Evolutionary conservation across 1,140 invertebrate genomes (phyloP).

Genomic region (Leptonema lineaticorne): DNA sequence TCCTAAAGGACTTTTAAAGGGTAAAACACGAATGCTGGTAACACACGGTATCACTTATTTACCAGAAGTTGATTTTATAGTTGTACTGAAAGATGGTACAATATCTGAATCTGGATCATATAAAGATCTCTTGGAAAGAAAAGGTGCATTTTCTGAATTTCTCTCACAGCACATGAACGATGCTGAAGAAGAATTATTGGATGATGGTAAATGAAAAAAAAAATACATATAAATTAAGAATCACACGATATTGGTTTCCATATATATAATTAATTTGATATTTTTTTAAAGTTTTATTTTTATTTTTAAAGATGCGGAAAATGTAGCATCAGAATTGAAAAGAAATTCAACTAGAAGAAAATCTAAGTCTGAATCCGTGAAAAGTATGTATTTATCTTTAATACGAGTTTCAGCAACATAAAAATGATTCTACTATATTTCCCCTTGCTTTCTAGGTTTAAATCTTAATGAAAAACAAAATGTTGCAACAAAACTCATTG

Average conservation of each 20-base stretch:
- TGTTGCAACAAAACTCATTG: conserved; percentile 72
- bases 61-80: conserved; percentile 82
- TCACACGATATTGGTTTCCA: too few species aligned
- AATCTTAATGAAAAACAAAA: conserved; percentile 52
- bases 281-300: too few species aligned
- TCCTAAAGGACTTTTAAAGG: conserved; percentile 74
- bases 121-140: conserved; percentile 76
- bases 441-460: too few species aligned
- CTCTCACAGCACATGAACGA: conserved; percentile 81
- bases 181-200: conserved; percentile 55
- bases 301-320: too few species aligned
- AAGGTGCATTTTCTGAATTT: conserved; percentile 83
- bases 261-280: too few species aligned
- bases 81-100: conserved; percentile 82
- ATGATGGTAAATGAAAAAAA: too few species aligned
- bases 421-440: too few species aligned
- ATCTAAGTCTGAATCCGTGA: too few species aligned
- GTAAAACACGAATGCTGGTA: conserved; percentile 84
- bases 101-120: conserved; percentile 84
- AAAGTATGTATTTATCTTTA: too few species aligned
- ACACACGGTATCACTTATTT: conserved; percentile 90
- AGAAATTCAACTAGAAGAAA: too few species aligned
- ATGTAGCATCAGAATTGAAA: too few species aligned
- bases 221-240: neutral
- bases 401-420: too few species aligned